Percentiles rank a stretch among this genome's conserved stretches.
Evolutionary conservation across 2,113 vertebrate genomes (phyloP).

Genomic region (Hiodon tergisus): DNA sequence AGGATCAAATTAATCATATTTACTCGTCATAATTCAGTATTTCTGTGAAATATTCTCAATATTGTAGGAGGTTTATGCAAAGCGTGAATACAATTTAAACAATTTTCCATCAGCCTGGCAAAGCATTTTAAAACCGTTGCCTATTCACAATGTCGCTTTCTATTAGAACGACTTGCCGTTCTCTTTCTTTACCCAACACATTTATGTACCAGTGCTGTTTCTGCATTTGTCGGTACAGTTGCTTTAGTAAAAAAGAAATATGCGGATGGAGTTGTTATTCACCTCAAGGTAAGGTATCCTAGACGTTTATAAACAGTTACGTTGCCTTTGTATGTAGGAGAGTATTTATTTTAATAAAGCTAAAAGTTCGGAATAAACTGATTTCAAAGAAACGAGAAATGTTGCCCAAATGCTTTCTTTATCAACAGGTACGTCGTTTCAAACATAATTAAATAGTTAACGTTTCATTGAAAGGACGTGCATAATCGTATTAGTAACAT

Average conservation of each 20-base stretch:
- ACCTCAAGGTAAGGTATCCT: conserved; percentile 40
- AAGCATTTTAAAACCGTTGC: not conserved
- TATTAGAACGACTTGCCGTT: conserved; percentile 23
- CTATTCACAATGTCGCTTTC: conserved; percentile 33
- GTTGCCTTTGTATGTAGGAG: not conserved
- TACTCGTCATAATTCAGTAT: no score
- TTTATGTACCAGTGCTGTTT: conserved; percentile 32
- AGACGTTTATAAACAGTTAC: not conserved
- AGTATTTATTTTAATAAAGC: not conserved
- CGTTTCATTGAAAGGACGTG: no score
- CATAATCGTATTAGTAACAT: no score
- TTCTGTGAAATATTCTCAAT: not conserved
- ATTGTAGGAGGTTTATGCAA: not conserved
- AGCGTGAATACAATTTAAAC: not conserved
- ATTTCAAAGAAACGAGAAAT: no score
- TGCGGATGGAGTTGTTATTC: conserved; percentile 35
- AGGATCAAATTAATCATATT: no score
- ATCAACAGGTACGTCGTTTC: not conserved
- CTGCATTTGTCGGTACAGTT: conserved; percentile 25
- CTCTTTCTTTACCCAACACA: conserved; percentile 18
- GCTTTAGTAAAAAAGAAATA: conserved; percentile 22
- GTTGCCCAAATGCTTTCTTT: not conserved
- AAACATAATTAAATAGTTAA: no score
- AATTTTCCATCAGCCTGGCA: not conserved
- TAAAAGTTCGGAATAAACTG: not conserved